Percentiles rank a stretch among this genome's conserved stretches.
These are phyloP conservation scores for Elymnias hypermnestra DNA, from an alignment of 1,140 invertebrate genomes.

Conservation along the genomic window DNA sequence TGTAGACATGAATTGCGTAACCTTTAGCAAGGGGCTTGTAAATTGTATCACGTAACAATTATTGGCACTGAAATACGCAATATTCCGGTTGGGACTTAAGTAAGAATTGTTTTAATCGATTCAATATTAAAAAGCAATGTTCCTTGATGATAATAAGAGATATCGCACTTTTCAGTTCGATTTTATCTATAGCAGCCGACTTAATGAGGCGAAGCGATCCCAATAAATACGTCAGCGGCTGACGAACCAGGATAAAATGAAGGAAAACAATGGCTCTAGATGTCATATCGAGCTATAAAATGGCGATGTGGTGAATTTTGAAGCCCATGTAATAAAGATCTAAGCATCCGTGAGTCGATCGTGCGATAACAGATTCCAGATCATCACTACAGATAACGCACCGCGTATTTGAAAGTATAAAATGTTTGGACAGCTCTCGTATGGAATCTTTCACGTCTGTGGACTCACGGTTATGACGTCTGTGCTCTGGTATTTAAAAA, in stretches of 20 bases:
- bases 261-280: constrained; percentile 58
- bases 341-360: constrained; percentile 62
- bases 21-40: too few relatives aligned
- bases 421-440: constrained; percentile 71
- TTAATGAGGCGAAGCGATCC: constrained; percentile 36
- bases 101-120: too few relatives aligned
- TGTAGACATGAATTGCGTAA: too few relatives aligned
- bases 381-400: constrained; percentile 68
- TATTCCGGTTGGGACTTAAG: too few relatives aligned
- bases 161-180: constrained; percentile 44
- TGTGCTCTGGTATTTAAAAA: constrained; percentile 14
- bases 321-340: constrained; percentile 71
- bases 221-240: constrained; percentile 65
- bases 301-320: constrained; percentile 26
- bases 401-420: constrained; percentile 72
- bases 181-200: constrained; percentile 51
- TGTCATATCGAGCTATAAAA: constrained; percentile 39
- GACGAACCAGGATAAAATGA: constrained; percentile 33
- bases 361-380: constrained; percentile 62
- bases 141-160: too few relatives aligned
- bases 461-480: constrained; percentile 60
- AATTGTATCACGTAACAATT: too few relatives aligned
- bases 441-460: constrained; percentile 70
- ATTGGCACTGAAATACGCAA: too few relatives aligned
- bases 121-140: too few relatives aligned